Evolutionary conservation across 2,113 vertebrate genomes (phyloP).

Genomic region (Ploceus nigricollis): DNA sequence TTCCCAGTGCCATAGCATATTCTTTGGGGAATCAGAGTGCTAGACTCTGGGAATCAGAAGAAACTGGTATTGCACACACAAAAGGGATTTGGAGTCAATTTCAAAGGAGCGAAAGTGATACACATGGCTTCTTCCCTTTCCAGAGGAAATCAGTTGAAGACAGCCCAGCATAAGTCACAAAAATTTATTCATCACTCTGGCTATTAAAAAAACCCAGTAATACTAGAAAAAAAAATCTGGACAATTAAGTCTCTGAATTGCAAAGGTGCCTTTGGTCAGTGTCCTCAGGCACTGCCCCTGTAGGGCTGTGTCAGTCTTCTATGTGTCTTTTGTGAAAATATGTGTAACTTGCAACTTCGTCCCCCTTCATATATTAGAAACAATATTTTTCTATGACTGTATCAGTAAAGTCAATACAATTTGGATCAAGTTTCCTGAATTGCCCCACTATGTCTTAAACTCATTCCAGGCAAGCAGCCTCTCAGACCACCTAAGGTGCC

Average conservation of each 20-base stretch:
- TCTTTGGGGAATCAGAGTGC: neutral
- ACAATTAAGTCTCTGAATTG: neutral
- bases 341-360: neutral
- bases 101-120: neutral
- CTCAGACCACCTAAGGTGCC: neutral
- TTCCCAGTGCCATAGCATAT: neutral
- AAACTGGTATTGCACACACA: accelerated
- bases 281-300: neutral
- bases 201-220: neutral
- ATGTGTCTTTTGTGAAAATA: neutral
- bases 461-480: neutral
- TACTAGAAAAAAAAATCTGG: neutral
- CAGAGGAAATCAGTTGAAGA: neutral
- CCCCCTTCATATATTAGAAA: neutral
- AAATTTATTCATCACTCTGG: neutral
- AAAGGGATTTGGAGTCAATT: neutral
- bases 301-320: neutral
- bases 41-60: neutral
- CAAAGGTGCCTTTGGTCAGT: neutral
- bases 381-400: neutral
- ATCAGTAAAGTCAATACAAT: neutral
- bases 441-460: neutral
- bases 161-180: neutral
- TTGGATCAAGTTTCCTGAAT: neutral
- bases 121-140: neutral